Evolutionary conservation across 2,888 invertebrate genomes (phyloP).

Genomic region (Cephus sareptanus): DNA sequence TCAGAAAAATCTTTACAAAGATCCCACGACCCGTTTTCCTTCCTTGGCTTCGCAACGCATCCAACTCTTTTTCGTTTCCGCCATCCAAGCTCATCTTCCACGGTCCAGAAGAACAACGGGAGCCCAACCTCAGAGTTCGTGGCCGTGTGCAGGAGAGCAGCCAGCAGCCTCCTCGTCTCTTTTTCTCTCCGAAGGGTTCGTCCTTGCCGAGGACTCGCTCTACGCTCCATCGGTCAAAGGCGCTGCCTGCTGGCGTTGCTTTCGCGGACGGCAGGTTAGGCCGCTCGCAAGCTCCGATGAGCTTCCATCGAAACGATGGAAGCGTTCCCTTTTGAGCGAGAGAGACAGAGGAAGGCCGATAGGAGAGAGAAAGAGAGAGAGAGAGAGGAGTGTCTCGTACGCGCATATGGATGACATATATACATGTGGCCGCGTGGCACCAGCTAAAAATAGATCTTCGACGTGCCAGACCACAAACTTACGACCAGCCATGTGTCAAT

Average conservation of each 20-base stretch:
- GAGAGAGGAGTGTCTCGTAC: neutral
- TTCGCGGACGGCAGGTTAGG: neutral
- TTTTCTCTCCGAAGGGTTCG: neutral
- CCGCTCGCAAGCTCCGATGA: conserved; percentile 50
- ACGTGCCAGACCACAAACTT: neutral
- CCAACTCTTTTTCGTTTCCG: neutral
- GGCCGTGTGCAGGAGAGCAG: neutral
- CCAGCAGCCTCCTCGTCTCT: neutral
- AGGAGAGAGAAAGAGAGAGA: no score
- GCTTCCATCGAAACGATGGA: conserved; percentile 36
- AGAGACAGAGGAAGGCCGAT: neutral
- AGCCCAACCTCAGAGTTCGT: neutral
- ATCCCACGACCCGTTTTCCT: neutral
- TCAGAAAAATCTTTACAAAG: neutral
- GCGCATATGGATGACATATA: conserved; percentile 8
- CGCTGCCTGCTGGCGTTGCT: neutral
- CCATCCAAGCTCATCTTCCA: neutral
- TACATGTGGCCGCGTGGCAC: conserved; percentile 16
- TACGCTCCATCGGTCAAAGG: neutral
- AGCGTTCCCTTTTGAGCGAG: conserved; percentile 32
- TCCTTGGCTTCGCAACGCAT: neutral
- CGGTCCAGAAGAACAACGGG: conserved; percentile 31
- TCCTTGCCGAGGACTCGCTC: neutral
- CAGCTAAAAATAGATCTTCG: conserved; percentile 30
- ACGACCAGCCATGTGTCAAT: neutral